Conservation (phyloP, 1,140 invertebrate genomes). For the Cepaea nemoralis region DNA sequence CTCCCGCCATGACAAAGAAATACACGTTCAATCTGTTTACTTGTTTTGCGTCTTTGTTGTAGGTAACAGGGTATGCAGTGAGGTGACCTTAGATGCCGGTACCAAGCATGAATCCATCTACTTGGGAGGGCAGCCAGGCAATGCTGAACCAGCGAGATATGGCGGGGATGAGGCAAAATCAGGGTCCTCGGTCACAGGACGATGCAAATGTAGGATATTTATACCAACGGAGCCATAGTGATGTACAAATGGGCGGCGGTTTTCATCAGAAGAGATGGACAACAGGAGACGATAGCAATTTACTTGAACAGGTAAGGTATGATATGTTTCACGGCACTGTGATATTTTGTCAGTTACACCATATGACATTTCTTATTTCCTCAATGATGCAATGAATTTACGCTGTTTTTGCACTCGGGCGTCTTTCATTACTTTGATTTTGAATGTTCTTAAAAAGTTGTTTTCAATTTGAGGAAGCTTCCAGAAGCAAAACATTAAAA, state of each 20-base stretch:
- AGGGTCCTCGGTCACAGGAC: conserved; percentile 77
- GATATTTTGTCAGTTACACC: too few species aligned
- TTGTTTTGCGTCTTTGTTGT: too few species aligned
- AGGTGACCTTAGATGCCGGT: conserved; percentile 64
- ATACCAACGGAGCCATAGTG: conserved; percentile 84
- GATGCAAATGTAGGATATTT: conserved; percentile 90
- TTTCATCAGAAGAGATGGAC: conserved; percentile 83
- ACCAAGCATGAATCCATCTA: conserved; percentile 65
- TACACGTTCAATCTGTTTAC: conserved; percentile 38
- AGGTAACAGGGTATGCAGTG: conserved; percentile 50
- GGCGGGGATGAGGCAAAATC: conserved; percentile 52
- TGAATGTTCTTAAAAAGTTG: too few species aligned
- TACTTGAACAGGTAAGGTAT: conserved; percentile 76
- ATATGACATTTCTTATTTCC: too few species aligned
- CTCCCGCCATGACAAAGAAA: conserved; percentile 27
- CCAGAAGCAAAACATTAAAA: too few species aligned
- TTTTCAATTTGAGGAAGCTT: too few species aligned
- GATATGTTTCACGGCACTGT: too few species aligned
- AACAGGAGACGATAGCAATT: conserved; percentile 83
- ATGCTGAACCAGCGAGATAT: conserved; percentile 64
- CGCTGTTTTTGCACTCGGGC: too few species aligned
- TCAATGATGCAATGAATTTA: too few species aligned
- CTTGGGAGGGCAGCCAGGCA: conserved; percentile 63
- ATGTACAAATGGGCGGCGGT: conserved; percentile 79
- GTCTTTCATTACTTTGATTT: too few species aligned